phyloP scores from a whole-genome alignment of 1,140 invertebrate genomes.

The Campoletis sonorensis region DNA sequence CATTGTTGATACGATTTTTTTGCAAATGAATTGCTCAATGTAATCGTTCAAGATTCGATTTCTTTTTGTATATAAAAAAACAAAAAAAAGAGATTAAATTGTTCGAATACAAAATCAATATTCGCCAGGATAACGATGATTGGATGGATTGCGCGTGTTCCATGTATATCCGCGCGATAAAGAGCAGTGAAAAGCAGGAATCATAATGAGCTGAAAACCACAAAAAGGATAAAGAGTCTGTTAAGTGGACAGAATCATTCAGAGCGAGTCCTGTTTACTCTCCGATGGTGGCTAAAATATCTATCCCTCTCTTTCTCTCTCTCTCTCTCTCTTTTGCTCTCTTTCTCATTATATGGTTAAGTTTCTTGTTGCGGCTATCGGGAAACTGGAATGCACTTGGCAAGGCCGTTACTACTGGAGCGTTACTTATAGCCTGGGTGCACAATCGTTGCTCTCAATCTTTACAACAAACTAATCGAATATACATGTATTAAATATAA shows the following conservation, averaged over 20 bases:
- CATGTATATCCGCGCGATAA: neutral
- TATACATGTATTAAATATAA: slow-evolving; percentile 2
- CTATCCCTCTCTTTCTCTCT: neutral
- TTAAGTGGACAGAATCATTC: slow-evolving; percentile 26
- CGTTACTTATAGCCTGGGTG: slow-evolving; percentile 34
- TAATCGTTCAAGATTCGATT: too few species aligned
- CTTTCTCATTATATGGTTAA: slow-evolving; percentile 2
- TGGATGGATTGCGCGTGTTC: neutral
- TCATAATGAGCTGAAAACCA: neutral
- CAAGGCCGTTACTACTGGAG: slow-evolving; percentile 49
- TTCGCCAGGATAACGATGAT: neutral
- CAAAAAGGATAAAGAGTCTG: neutral
- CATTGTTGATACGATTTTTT: too few species aligned
- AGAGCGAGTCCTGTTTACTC: slow-evolving; percentile 28
- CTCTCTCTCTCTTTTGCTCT: neutral
- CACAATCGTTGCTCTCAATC: slow-evolving; percentile 42
- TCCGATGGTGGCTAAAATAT: slow-evolving; percentile 21
- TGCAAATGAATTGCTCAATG: too few species aligned
- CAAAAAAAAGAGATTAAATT: too few species aligned
- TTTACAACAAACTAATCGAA: slow-evolving; percentile 46
- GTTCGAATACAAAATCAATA: too few species aligned
- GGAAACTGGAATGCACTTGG: slow-evolving; percentile 47
- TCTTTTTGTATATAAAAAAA: too few species aligned
- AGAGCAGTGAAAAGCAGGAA: neutral
- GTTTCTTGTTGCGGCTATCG: slow-evolving; percentile 30